Conservation (phyloP, 92 coral and sea anemone species). For the Micromussa lordhowensis region DNA sequence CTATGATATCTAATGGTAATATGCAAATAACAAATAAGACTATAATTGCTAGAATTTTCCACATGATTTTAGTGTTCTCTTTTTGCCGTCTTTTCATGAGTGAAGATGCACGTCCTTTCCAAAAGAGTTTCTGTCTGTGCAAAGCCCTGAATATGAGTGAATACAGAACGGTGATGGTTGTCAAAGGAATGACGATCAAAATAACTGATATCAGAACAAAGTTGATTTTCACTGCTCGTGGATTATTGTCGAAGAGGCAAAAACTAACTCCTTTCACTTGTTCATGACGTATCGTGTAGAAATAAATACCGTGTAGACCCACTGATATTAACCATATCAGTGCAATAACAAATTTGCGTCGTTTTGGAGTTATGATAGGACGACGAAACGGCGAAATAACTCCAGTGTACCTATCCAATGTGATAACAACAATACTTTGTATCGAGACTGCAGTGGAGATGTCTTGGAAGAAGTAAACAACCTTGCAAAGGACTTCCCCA, state of each 20-base stretch:
- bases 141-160: background rate
- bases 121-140: background rate
- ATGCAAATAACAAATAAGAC: slow-evolving; percentile 11
- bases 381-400: slow-evolving; percentile 46
- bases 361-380: slow-evolving; percentile 33
- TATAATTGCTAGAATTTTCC: slow-evolving; percentile 28
- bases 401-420: slow-evolving; percentile 60
- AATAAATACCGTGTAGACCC: slow-evolving; percentile 21
- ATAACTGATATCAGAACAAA: slow-evolving; percentile 2
- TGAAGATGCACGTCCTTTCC: background rate
- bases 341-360: slow-evolving; percentile 38
- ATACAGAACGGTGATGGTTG: slow-evolving; percentile 7
- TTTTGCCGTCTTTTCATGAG: background rate
- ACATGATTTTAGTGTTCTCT: slow-evolving; percentile 1
- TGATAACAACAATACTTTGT: slow-evolving; percentile 47
- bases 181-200: slow-evolving; percentile 24
- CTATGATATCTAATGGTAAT: slow-evolving; percentile 15
- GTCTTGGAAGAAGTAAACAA: slow-evolving; percentile 47
- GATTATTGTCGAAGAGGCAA: slow-evolving; percentile 24
- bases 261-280: background rate
- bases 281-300: slow-evolving; percentile 25
- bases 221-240: background rate
- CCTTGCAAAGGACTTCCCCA: slow-evolving; percentile 55
- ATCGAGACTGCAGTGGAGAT: slow-evolving; percentile 57
- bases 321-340: slow-evolving; percentile 45